Evolutionary conservation across 2,113 vertebrate species (phyloP).

Genomic region (Pionites leucogaster): DNA sequence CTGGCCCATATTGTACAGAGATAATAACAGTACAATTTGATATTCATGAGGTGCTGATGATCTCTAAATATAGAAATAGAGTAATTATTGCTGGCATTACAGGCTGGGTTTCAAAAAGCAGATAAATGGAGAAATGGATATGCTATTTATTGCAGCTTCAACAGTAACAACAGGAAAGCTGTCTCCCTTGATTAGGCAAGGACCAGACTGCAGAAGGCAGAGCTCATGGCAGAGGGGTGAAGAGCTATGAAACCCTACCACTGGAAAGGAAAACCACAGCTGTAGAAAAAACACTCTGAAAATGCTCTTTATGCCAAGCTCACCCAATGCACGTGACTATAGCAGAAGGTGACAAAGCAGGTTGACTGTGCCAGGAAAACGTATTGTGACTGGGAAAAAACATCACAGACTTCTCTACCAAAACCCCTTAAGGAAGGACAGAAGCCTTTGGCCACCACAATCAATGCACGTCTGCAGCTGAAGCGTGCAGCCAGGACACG

Average conservation of each 20-base stretch:
- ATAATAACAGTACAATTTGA: conserved; percentile 63
- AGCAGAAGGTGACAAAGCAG: not conserved
- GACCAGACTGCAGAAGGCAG: conserved; percentile 29
- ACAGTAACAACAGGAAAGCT: conserved; percentile 31
- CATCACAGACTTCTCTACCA: not conserved
- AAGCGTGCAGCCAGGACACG: not conserved
- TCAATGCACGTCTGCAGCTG: not conserved
- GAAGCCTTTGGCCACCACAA: not conserved
- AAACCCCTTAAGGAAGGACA: not conserved
- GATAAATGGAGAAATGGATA: conserved; percentile 62
- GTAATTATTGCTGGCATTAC: conserved; percentile 59
- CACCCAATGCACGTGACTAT: fast-evolving
- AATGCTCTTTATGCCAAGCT: not conserved
- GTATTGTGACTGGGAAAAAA: not conserved
- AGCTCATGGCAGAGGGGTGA: not conserved
- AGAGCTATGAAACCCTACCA: not conserved
- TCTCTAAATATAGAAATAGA: conserved; percentile 64
- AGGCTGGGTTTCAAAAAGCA: conserved; percentile 57
- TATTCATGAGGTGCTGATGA: conserved; percentile 69
- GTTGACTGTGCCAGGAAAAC: not conserved
- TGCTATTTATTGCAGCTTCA: conserved; percentile 48
- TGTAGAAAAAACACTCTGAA: not conserved
- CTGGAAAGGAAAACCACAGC: not conserved
- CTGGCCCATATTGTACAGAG: conserved; percentile 45
- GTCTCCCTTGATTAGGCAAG: conserved; percentile 47